Percentiles rank a stretch among this genome's conserved stretches.
Evolutionary conservation across 2,113 vertebrate genomes (phyloP).

Genomic region (Lasiurus cinereus): DNA sequence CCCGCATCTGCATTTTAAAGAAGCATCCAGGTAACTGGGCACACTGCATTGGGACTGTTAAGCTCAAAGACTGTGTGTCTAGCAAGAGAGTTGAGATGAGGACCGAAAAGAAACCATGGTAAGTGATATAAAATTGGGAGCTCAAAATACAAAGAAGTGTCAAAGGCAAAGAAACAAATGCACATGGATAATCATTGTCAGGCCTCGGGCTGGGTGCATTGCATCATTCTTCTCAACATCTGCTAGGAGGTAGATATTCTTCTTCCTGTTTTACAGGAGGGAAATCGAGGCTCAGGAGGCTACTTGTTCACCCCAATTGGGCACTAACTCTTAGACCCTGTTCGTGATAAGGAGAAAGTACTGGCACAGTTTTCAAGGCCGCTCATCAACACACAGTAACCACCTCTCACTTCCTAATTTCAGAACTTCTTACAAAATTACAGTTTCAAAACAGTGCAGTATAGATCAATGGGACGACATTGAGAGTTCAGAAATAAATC

Average conservation of each 20-base stretch:
- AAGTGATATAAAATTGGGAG: neutral
- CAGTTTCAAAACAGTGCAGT: too few species aligned
- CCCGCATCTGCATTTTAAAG: conserved; percentile 15
- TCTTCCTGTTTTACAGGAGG: neutral
- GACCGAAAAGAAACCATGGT: neutral
- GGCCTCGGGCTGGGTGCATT: neutral
- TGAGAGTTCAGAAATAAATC: too few species aligned
- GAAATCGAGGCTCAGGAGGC: neutral
- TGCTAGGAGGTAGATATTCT: neutral
- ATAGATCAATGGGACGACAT: too few species aligned
- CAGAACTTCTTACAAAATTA: too few species aligned
- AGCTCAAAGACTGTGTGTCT: neutral
- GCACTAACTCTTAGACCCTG: neutral
- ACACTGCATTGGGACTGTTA: neutral
- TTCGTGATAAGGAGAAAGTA: neutral
- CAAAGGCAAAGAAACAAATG: conserved; percentile 13
- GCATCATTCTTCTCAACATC: neutral
- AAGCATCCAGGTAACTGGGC: neutral
- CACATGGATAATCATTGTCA: neutral
- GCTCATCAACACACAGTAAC: neutral
- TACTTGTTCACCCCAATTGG: neutral
- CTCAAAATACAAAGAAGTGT: neutral
- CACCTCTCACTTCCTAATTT: neutral
- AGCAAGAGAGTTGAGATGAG: conserved; percentile 8
- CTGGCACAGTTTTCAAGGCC: neutral